Conservation (phyloP, 2,888 invertebrate genomes). For the Rhodophaea formosa region DNA sequence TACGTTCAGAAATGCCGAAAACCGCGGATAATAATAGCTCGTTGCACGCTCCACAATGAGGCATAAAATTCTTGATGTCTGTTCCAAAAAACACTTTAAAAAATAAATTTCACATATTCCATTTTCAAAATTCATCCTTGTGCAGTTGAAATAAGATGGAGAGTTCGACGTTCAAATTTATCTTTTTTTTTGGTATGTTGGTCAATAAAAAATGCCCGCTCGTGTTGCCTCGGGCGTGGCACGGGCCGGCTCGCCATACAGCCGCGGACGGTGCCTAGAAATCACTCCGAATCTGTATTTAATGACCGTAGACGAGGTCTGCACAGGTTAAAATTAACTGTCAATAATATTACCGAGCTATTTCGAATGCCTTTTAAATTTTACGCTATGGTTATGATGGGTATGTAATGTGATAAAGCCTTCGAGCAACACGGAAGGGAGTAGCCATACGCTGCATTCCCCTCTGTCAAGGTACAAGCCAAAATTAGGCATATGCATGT, state of each 20-base stretch:
- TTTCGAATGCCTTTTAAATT: slow-evolving; percentile 4
- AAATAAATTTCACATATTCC: slow-evolving; percentile 16
- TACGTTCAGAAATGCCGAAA: slow-evolving; percentile 28
- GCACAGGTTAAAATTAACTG: slow-evolving; percentile 31
- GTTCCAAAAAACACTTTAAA: slow-evolving; percentile 35
- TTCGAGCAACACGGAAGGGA: too few relatives aligned
- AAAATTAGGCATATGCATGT: too few relatives aligned
- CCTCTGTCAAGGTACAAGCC: too few relatives aligned
- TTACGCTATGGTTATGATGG: too few relatives aligned
- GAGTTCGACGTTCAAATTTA: slow-evolving; percentile 10
- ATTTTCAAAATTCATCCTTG: slow-evolving; percentile 20
- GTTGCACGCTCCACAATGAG: slow-evolving; percentile 37
- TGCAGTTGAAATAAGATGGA: slow-evolving; percentile 13
- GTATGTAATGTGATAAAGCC: too few relatives aligned
- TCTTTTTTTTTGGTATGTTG: slow-evolving; percentile 15
- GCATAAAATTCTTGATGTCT: slow-evolving; percentile 40
- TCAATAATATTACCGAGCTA: slow-evolving; percentile 30
- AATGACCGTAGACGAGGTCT: slow-evolving; percentile 23
- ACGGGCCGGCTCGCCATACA: slow-evolving; percentile 38
- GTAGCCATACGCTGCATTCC: too few relatives aligned
- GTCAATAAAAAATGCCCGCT: slow-evolving; percentile 30
- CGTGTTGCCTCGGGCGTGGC: slow-evolving; percentile 39
- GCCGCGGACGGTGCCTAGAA: slow-evolving; percentile 29
- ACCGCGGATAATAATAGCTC: slow-evolving; percentile 38
- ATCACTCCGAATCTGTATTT: slow-evolving; percentile 31